Conservation (phyloP, 2,797 vertebrate genomes). For the Melanotaenia nigrans region DNA sequence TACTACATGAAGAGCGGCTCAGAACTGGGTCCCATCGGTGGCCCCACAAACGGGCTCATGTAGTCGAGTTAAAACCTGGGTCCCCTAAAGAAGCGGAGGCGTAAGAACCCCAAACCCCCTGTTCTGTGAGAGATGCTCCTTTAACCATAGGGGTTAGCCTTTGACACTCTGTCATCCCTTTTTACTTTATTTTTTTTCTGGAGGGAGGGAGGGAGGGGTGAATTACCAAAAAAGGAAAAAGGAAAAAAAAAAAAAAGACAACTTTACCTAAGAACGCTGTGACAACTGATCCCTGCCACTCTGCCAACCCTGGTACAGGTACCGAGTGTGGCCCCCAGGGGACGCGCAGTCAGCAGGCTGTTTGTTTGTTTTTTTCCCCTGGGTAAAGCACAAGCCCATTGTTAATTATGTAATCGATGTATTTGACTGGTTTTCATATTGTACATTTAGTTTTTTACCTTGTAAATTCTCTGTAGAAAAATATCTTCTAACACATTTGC, state of each 20-base stretch:
- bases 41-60: slow-evolving; percentile 95
- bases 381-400: slow-evolving; percentile 93
- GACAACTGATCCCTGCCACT: slow-evolving; percentile 74
- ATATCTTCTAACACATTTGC: slow-evolving; percentile 76
- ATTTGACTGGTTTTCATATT: slow-evolving; percentile 89
- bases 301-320: slow-evolving; percentile 60
- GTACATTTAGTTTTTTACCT: slow-evolving; percentile 98
- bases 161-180: slow-evolving; percentile 59
- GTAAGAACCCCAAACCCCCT: slow-evolving; percentile 52
- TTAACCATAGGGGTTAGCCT: slow-evolving; percentile 69
- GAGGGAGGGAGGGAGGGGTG: slow-evolving; percentile 45
- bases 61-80: slow-evolving; percentile 64
- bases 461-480: slow-evolving; percentile 97
- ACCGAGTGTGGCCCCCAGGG: slow-evolving; percentile 49
- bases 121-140: slow-evolving; percentile 71
- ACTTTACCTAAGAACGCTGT: slow-evolving; percentile 80
- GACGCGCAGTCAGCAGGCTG: slow-evolving; percentile 73
- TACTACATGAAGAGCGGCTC: slow-evolving; percentile 98
- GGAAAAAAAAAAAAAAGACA: slow-evolving; percentile 56
- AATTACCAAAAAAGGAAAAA: slow-evolving; percentile 73
- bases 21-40: slow-evolving; percentile 95
- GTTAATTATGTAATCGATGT: slow-evolving; percentile 96
- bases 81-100: slow-evolving; percentile 40
- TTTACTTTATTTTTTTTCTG: slow-evolving; percentile 25
- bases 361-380: slow-evolving; percentile 68